Base-by-base conservation (phyloP, 2,888 invertebrate species). In the Andrena haemorrhoa region DNA sequence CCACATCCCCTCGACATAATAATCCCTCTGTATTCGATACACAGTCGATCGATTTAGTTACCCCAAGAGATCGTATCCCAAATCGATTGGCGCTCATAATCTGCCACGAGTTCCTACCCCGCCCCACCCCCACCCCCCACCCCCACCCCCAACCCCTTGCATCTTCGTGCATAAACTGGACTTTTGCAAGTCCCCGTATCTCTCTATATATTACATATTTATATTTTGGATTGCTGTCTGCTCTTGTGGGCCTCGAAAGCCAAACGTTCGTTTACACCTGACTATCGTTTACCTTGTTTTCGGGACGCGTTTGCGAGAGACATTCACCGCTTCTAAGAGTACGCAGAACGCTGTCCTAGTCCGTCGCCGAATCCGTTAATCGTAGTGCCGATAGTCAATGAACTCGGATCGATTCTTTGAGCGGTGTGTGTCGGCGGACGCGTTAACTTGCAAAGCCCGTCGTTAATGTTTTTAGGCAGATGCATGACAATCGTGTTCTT, bases 81-180 rank as follows among this genome's bases (percentile, higher is more conserved):
- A 76, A 76, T 79, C 83, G 81, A 88, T 84, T 76, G 83, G 58
- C 81, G 65, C 85, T 80, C 85, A 79, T 82, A 76, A 85, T 79
- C 51, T 75, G 58, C 82, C 75, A 79, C 85, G 73, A 88, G 71
- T 73, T 85, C 29, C 41, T 41, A 41, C 41, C 41, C 41, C 41
- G 41, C 41, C 41, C 41, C 41, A 41, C 35, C 35, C 35, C 35
- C 35, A 2, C 10, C 29, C 29, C n/a, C n/a, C n/a, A n/a, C 23
- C 23, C 23, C 23, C 23, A 23, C 23, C 29, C 29, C 29, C 5
- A 41, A 20, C 71, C 80, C 53, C 84, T 84, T 92, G 91, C 91
- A 92, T 92, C 86, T 89, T 90, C 87, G 89, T 91, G 91, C 90
- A 91, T 89, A 84, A 85, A 83, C 75, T 73, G 85, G 76, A 76